Conservation (phyloP, 2,113 vertebrate species). For the Oceanites oceanicus region DNA sequence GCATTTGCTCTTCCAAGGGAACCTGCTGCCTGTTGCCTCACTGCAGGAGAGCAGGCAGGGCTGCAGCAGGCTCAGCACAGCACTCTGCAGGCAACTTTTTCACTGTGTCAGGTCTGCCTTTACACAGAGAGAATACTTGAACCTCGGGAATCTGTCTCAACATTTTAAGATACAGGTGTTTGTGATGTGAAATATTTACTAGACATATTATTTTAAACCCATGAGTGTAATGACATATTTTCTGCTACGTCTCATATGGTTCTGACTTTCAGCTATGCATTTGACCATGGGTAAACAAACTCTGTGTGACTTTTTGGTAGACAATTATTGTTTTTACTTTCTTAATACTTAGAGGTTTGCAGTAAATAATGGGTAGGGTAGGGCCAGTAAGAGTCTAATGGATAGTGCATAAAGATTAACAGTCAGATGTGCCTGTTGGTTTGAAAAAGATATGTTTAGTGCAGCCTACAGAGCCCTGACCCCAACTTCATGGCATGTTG, state of each 20-base stretch:
- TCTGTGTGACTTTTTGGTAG: neutral
- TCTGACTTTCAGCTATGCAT: neutral
- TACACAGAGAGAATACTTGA: neutral
- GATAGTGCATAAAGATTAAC: neutral
- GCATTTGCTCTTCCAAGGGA: neutral
- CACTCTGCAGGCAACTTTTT: neutral
- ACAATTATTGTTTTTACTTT: neutral
- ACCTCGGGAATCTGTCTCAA: neutral
- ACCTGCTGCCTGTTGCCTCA: neutral
- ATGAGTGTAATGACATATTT: neutral
- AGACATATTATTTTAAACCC: neutral
- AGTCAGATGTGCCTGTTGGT: neutral
- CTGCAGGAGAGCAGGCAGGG: neutral
- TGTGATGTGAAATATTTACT: neutral
- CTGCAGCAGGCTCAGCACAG: neutral
- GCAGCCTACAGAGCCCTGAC: constrained; percentile 3
- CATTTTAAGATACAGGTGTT: neutral
- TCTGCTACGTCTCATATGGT: neutral
- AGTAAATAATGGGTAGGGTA: neutral
- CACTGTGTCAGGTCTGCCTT: neutral
- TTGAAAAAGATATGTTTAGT: constrained; percentile 16
- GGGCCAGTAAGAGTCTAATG: neutral
- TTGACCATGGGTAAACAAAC: neutral
- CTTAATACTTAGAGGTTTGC: neutral
- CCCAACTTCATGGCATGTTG: constrained; percentile 18